Evolutionary conservation across 1,140 invertebrate genomes (phyloP), one percentile per base, ranked within the genome.

Genomic region (Leptinotarsa lineolata): DNA sequence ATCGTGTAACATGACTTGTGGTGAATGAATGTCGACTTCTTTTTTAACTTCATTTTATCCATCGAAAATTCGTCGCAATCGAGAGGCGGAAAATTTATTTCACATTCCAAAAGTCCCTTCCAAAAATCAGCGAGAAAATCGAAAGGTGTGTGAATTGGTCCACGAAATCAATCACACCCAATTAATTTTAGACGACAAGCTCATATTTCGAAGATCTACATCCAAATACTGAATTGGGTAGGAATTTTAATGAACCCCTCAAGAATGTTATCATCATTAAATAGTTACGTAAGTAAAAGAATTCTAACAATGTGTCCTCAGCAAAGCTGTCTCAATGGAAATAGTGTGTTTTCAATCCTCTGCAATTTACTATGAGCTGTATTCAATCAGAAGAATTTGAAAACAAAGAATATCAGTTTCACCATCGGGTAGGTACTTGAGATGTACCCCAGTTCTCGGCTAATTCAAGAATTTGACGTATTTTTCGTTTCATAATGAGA

Each of bases 321-420:
- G 30, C 8, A 39, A 39, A 39, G 30, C 30, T 39, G 30, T 39
- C 48, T 70, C 46, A 70, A 70, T 59, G 68, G 22, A 70, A 70
- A 70, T 12, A 70, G 48, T 61, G 68, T 70, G 54, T 61, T 39
- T 20, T 18, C 24, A 60, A 24, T 59, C 48, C 68, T 30, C 46
- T 24, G 16, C 3, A 45, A 70, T 59, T 30, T 59, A 70, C 68
- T 59, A 59, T 21, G 3, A 22, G 16, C 22, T 21, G 8, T 21
- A 63, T 22, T 63, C 20, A 63, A 16, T 70, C 18, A 1, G 22
- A 12, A 24, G 73, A 67, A 74, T 73, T 65, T 22, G 21, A 20
- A 45, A 76, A 78, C 74, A 76, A 76, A 74, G 74, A 78, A 78
- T 76, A 76, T 76, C 73, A 78, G 75, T 76, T 78, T 67, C 30